Percentiles rank a stretch among this genome's conserved stretches.
phyloP scores from a whole-genome alignment of 2,888 invertebrate genomes.

The Anthrax anthrax region DNA sequence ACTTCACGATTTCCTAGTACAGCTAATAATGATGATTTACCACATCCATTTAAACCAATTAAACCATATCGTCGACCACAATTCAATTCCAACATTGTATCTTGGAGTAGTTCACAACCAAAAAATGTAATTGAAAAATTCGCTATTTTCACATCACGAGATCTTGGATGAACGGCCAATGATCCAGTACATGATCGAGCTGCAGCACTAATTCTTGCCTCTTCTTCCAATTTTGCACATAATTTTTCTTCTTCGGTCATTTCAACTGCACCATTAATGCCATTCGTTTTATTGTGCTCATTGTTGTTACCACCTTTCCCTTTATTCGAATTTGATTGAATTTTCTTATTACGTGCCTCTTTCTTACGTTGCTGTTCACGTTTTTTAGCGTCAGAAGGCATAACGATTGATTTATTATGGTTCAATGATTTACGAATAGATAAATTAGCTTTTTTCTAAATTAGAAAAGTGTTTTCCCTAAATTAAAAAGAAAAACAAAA shows the following conservation, averaged over 20 bases:
- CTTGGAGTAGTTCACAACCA: conserved; percentile 88
- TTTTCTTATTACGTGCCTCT: conserved; percentile 55
- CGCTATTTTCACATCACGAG: conserved; percentile 90
- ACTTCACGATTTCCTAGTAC: conserved; percentile 87
- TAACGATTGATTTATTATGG: conserved; percentile 26
- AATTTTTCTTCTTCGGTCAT: conserved; percentile 51
- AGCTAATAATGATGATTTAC: conserved; percentile 89
- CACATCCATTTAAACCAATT: conserved; percentile 94
- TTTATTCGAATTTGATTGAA: conserved; percentile 36
- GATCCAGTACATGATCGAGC: conserved; percentile 91
- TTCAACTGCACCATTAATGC: conserved; percentile 42
- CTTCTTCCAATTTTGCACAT: conserved; percentile 74
- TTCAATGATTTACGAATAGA: too few relatives aligned
- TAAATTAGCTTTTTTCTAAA: neutral
- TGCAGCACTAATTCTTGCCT: conserved; percentile 85
- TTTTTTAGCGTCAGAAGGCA: conserved; percentile 99
- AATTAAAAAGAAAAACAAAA: neutral
- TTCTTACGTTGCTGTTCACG: conserved; percentile 96
- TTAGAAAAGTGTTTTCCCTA: neutral
- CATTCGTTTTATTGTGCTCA: conserved; percentile 46
- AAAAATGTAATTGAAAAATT: conserved; percentile 97
- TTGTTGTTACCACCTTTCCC: conserved; percentile 39
- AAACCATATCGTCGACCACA: conserved; percentile 94
- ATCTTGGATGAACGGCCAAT: conserved; percentile 86
- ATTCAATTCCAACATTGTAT: conserved; percentile 92